Evolutionary conservation across 2,113 vertebrate genomes (phyloP), one percentile per base, ranked within the genome.

Genomic region (Archocentrus centrarchus): DNA sequence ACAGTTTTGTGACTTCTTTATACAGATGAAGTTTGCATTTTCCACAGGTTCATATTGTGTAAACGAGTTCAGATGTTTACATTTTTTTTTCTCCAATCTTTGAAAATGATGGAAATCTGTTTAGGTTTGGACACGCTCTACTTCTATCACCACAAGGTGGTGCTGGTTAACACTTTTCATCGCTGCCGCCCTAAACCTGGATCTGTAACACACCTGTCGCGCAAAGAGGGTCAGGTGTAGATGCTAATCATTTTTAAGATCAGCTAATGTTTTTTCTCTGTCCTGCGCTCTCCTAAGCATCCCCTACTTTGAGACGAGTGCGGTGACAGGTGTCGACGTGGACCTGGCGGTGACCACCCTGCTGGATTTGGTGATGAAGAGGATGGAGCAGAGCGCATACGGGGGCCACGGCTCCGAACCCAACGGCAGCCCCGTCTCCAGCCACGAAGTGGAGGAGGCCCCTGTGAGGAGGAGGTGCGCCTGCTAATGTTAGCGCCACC

Each of bases 301-400:
- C 66, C 98, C 97, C 0, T 99, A 99, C 95, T 97, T 98, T 79
- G 98, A 99, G 95, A 98, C 98, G 0, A 99, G 98, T 11, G 97
- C 98, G 0, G 94, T 97, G 2, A 97, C 97, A 0, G 98, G 98
- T 2, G 94, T 93, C 3, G 95, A 96, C 1, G 97, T 99, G 90
- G 97, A 98, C 11, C 95, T 94, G 68, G 96, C 97, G 0, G 97
- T 99, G 86, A 94, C 95, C 82, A 96, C 93, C 0, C 96, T 99
- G 44, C 96, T 99, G 93, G 97, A 96, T 91, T 96, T 99, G 94
- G 97, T 99, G 85, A 99, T 99, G 98, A 97, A 97, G 88, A 94
- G 98, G 30, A 99, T 99, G 98, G 98, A 99, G 87, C 97, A 97
- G 84, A 97, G 96, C 60, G 94, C 97, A 4, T 96, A 96, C 18